phyloP scores from a whole-genome alignment of 2,888 invertebrate species.

The Dioctria linearis region DNA sequence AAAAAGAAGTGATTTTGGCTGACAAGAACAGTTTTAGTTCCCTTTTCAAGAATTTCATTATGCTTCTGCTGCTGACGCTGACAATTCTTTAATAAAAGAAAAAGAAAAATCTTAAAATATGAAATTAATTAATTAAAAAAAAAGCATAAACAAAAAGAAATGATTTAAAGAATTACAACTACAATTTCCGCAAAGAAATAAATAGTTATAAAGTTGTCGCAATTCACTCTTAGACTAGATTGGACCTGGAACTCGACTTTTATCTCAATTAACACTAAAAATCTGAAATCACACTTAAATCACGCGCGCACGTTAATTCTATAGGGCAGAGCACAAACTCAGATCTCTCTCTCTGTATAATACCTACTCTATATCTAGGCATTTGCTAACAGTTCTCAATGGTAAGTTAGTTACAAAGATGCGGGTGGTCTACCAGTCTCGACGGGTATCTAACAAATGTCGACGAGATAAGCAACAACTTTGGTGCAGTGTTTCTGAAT shows the following conservation, averaged over 20 bases:
- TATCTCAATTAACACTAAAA: conserved; percentile 50
- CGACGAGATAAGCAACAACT: conserved; percentile 55
- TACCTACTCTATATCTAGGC: no score
- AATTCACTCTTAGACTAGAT: background rate
- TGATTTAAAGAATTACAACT: no score
- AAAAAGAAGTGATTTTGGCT: background rate
- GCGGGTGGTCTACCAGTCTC: conserved; percentile 56
- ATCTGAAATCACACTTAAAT: conserved; percentile 50
- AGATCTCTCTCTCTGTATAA: background rate
- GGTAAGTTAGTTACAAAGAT: conserved; percentile 52
- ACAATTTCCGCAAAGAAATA: no score
- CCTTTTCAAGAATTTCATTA: no score
- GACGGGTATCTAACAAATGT: conserved; percentile 57
- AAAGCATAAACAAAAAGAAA: no score
- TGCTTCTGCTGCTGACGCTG: no score
- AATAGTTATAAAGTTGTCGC: conserved; percentile 43
- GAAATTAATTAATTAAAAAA: no score
- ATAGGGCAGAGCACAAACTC: conserved; percentile 52
- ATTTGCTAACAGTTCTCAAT: background rate
- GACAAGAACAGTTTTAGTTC: background rate
- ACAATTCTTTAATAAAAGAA: no score
- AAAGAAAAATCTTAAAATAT: no score
- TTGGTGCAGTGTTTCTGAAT: conserved; percentile 43
- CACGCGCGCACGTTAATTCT: conserved; percentile 32
- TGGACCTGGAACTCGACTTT: conserved; percentile 1